phyloP scores from a whole-genome alignment of 2,888 invertebrate genomes.

The Trichopria drosophilae region DNA sequence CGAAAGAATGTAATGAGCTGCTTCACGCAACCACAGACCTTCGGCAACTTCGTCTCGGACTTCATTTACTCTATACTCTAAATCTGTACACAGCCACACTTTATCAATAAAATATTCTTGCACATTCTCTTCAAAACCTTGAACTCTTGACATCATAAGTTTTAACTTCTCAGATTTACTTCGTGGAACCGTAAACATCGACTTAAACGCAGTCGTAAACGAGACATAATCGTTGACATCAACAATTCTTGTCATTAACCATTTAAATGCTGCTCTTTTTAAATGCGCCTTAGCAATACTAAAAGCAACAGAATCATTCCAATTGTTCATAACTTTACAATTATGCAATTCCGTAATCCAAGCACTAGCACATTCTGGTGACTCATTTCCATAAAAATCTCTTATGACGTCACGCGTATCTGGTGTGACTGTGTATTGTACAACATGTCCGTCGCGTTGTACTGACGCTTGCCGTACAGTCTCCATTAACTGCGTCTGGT shows the following conservation, averaged over 20 bases:
- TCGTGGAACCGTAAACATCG: background rate
- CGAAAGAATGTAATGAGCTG: background rate
- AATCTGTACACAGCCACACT: conserved; percentile 1
- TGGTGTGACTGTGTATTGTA: background rate
- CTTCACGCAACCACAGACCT: conserved; percentile 6
- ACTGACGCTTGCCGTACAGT: background rate
- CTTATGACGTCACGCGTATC: background rate
- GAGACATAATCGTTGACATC: background rate
- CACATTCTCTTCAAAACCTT: conserved; percentile 1
- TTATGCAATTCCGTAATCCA: conserved; percentile 10
- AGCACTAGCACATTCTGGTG: conserved; percentile 1
- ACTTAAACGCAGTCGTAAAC: background rate
- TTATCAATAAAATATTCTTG: conserved; percentile 11
- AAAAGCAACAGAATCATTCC: conserved; percentile 7
- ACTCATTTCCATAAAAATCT: conserved; percentile 6
- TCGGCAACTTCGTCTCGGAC: conserved; percentile 9
- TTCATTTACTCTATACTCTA: background rate
- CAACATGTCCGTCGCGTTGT: background rate
- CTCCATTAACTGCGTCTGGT: background rate
- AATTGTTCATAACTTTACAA: background rate
- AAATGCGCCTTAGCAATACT: conserved; percentile 8
- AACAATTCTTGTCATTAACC: conserved; percentile 1
- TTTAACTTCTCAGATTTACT: background rate
- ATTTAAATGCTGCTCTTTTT: conserved; percentile 8
- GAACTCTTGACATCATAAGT: conserved; percentile 7